phyloP scores from a whole-genome alignment of 1,140 invertebrate species.

The Melipona quadrifasciata region DNA sequence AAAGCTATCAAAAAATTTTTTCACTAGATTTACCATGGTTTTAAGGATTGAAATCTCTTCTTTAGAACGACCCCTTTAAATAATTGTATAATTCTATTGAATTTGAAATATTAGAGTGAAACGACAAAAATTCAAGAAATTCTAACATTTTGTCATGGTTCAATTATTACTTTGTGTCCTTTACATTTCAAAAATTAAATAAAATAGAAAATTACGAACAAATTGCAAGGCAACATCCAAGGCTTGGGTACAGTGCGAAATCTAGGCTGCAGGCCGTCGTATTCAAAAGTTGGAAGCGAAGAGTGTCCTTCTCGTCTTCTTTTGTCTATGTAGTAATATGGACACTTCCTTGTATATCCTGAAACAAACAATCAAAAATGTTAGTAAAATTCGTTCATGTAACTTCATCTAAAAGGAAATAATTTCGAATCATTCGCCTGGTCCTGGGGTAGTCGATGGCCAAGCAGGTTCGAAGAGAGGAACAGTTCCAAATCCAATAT shows the following conservation, averaged over 20 bases:
- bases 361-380: not conserved
- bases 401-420: not conserved
- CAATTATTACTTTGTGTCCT: too few species aligned
- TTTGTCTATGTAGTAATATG: conserved; percentile 57
- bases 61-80: too few species aligned
- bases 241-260: conserved; percentile 25
- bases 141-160: too few species aligned
- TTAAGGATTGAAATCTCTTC: too few species aligned
- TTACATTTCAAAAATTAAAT: not conserved
- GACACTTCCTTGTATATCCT: conserved; percentile 61
- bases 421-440: conserved; percentile 44
- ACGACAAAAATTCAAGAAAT: too few species aligned
- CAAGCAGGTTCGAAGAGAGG: conserved; percentile 25
- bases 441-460: conserved; percentile 56
- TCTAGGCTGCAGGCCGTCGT: conserved; percentile 54
- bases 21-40: too few species aligned
- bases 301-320: conserved; percentile 43
- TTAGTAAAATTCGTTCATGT: not conserved
- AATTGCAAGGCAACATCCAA: conserved; percentile 49
- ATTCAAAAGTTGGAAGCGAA: conserved; percentile 55
- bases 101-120: too few species aligned
- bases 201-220: conserved; percentile 9
- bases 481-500: conserved; percentile 54
- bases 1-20: too few species aligned
- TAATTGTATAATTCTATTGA: too few species aligned